Evolutionary conservation across 2,888 invertebrate genomes (phyloP), one percentile per base, ranked within the genome.

Genomic region (Pandemis corylana): DNA sequence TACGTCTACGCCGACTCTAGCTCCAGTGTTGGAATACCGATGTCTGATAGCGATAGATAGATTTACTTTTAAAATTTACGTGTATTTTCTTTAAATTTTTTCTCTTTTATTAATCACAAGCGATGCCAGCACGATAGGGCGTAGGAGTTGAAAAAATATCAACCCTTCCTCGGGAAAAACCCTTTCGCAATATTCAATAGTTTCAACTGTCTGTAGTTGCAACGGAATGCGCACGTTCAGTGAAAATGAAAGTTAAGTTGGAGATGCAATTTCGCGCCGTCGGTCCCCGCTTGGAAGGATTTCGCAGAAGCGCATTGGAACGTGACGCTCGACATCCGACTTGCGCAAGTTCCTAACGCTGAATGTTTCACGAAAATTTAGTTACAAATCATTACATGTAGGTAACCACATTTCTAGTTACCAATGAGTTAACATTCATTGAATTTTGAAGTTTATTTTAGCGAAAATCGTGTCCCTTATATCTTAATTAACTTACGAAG

Each of bases 251-350:
- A 70, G 74, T 72, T 65, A 64, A 59, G 64, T 73, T 73, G 61
- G 69, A 74, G 71, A 66, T 76, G 76, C 77, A 77, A 72, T 76
- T 72, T 77, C 68, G 77, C 69, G 63, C 76, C 53, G 64, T 20
- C 56, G 49, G 59, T 66, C 68, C 20, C 20, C 69, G 81, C 78
- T 76, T 76, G 72, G 76, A 79, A 80, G 83, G 82, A 84, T 88
- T 90, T 90, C 89, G 86, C 82, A 82, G 88, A 89, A 90, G 86
- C 81, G 87, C 87, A 87, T 69, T 88, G 87, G 82, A 85, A 86
- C 87, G 89, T 90, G 86, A 89, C 89, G 86, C 85, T 77, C 81
- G 84, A 84, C 85, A 86, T 87, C 87, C 85, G 84, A 85, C 81
- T 89, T 89, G 82, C 79, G 87, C 85, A 91, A 90, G 85, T 87